Percentiles rank a stretch among this genome's conserved stretches.
Evolutionary conservation across 2,888 invertebrate species (phyloP).

Genomic region (Antheraea yamamai): DNA sequence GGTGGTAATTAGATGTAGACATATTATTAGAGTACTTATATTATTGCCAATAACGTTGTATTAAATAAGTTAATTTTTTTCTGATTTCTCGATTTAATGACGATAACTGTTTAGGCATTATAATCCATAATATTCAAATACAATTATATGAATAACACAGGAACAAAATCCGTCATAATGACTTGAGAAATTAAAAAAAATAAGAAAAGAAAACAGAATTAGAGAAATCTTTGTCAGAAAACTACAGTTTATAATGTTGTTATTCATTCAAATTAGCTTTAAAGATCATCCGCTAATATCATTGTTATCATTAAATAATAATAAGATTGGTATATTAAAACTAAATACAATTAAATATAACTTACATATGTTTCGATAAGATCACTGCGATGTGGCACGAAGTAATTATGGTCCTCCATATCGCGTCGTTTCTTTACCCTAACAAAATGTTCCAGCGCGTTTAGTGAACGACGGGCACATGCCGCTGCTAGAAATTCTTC

Average conservation of each 20-base stretch:
- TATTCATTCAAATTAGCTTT: too few relatives aligned
- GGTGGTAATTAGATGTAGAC: too few relatives aligned
- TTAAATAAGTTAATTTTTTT: too few relatives aligned
- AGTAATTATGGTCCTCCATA: conserved; percentile 97
- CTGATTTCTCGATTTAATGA: neutral
- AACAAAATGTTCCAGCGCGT: conserved; percentile 97
- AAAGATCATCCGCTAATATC: neutral
- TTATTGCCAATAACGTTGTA: too few relatives aligned
- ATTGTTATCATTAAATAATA: neutral
- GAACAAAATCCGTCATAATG: neutral
- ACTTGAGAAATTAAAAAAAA: neutral
- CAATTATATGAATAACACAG: neutral
- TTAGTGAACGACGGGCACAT: conserved; percentile 94
- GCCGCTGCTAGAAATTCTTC: conserved; percentile 97
- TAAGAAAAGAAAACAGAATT: neutral
- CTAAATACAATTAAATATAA: conserved; percentile 36
- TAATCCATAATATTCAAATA: neutral
- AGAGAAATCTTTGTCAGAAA: neutral
- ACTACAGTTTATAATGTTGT: neutral
- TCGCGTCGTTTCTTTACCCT: conserved; percentile 96
- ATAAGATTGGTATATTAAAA: neutral
- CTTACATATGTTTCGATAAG: conserved; percentile 97
- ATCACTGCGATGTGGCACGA: conserved; percentile 96
- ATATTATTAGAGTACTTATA: too few relatives aligned
- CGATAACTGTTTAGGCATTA: neutral